Evolutionary conservation across 2,113 vertebrate species (phyloP), one percentile per base, ranked within the genome.

Genomic region (Labeo catla): DNA sequence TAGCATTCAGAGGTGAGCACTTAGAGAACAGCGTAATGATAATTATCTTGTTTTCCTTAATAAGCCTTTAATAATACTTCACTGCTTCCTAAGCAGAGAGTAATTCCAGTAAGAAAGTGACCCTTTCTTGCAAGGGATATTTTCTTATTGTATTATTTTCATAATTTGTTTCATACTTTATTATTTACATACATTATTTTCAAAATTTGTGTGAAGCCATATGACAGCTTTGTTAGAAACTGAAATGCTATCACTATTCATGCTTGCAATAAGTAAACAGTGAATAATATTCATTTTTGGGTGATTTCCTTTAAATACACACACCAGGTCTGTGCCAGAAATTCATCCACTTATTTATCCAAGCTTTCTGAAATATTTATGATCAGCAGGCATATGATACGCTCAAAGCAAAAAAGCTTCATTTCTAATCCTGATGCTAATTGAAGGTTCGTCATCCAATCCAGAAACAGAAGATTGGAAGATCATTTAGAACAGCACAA

Each of bases 371-470:
- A 47, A 49, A 76, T 76, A 15, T 74, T 7, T 49, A 49, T 49
- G 16, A 72, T 45, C 43, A 43, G 0, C 68, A 76, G n/a, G 3
- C 21, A 74, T 74, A 49, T 74, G 16, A 74, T 49, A 74, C 1
- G 21, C 21, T 74, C 9, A 74, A 43, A 74, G 72, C 49, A 74
- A 74, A 49, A 49, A 11, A 49, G 72, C 21, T 76, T 76, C 72
- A 39, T 28, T 6, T 23, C 72, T 76, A 76, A 76, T 76, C 45
- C 21, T 28, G 72, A 12, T 2, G 21, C 72, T 76, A 49, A 76
- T 49, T 47, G 23, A 74, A 74, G 72, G 72, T 23, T 49, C 3
- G 1, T 28, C 72, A 49, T 76, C 5, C 43, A 76, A 76, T 49
- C 72, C 3, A 76, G n/a, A 76, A 76, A 49, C 73, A n/a, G 16